These are phyloP conservation scores for Motacilla tschutschensis DNA, from an alignment of 2,113 vertebrate genomes.

Conservation along the genomic window DNA sequence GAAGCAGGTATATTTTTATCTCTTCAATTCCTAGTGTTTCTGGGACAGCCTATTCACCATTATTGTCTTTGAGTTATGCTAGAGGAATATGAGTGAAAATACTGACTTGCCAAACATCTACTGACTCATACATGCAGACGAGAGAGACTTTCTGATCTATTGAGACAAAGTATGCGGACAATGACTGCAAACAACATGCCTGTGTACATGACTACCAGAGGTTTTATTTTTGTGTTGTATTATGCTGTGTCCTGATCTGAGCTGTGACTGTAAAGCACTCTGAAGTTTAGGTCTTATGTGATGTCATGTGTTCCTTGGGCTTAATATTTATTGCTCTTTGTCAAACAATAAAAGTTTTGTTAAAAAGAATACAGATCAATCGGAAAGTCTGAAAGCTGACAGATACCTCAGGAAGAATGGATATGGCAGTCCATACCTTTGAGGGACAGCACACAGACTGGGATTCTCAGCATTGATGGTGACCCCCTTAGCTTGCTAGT, in stretches of 20 bases:
- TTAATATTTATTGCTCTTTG: background rate
- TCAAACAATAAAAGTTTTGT: background rate
- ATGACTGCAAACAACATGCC: background rate
- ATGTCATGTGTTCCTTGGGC: background rate
- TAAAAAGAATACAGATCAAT: background rate
- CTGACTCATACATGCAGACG: background rate
- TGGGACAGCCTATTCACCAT: background rate
- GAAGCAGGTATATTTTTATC: background rate
- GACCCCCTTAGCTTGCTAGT: background rate
- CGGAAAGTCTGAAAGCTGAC: background rate
- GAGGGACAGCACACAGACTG: background rate
- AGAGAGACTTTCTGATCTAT: background rate
- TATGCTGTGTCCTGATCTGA: background rate
- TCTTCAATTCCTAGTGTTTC: background rate
- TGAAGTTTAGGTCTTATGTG: background rate
- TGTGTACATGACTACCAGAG: background rate
- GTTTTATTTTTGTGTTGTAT: background rate
- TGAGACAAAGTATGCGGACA: background rate
- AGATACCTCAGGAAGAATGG: background rate
- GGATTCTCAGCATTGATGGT: background rate
- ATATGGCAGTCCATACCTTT: background rate
- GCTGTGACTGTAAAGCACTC: background rate
- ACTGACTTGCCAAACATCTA: background rate
- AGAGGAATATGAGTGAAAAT: background rate
- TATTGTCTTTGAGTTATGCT: background rate